A percentile compares a stretch with the other conserved stretches of the same genome.
Conservation (phyloP, 64 coral and sea anemone species). For the Actinia tenebrosa region DNA sequence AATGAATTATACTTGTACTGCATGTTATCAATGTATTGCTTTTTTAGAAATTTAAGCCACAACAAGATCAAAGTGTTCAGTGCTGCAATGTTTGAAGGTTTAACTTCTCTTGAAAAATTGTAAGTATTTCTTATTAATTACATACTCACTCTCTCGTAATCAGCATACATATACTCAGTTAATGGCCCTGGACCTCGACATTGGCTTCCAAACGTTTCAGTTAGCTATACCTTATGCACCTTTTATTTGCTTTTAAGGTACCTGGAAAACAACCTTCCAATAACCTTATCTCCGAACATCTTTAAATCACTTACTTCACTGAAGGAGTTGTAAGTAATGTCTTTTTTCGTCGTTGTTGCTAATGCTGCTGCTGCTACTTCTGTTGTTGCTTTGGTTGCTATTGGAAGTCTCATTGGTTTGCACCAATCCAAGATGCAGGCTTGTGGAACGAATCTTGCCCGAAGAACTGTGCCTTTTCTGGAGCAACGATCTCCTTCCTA, state of each 20-base stretch:
- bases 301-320: neutral
- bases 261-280: neutral
- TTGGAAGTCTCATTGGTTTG: too few species aligned
- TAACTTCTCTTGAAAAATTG: conserved; percentile 33
- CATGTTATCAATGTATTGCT: neutral
- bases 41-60: conserved; percentile 25
- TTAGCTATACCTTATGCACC: too few species aligned
- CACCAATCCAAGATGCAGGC: too few species aligned
- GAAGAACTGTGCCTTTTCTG: too few species aligned
- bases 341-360: neutral
- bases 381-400: too few species aligned
- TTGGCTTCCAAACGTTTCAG: too few species aligned
- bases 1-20: neutral
- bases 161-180: too few species aligned
- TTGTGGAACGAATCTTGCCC: too few species aligned
- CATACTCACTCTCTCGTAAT: neutral
- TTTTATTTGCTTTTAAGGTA: neutral
- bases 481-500: too few species aligned
- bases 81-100: conserved; percentile 18
- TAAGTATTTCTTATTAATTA: neutral
- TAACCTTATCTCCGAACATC: neutral
- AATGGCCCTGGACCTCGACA: too few species aligned
- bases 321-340: neutral
- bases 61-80: conserved; percentile 31
- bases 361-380: too few species aligned